Conservation (phyloP, 2,113 vertebrate species). For the Oostethus manadensis region DNA sequence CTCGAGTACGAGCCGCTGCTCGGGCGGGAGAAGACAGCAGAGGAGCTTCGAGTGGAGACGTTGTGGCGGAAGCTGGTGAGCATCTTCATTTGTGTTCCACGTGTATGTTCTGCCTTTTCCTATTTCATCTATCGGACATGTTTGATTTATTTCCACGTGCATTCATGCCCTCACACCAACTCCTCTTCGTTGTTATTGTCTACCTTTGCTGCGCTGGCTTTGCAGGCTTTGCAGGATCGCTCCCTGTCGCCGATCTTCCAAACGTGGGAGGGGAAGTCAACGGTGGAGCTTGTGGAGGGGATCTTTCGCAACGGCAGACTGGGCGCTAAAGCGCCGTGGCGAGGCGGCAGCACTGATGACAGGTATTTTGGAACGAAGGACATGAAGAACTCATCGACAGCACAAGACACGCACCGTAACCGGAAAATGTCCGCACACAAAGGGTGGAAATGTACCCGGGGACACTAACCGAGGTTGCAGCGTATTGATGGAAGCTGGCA, state of each 20-base stretch:
- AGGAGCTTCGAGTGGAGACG: constrained; percentile 79
- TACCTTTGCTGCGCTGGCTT: neutral
- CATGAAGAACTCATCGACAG: no score
- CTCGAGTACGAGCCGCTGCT: constrained; percentile 52
- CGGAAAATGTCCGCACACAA: no score
- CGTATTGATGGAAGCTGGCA: no score
- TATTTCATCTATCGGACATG: neutral
- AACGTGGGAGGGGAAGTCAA: constrained; percentile 80
- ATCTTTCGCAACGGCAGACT: constrained; percentile 73
- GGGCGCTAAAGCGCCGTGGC: constrained; percentile 44
- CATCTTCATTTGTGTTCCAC: neutral
- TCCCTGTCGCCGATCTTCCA: constrained; percentile 85
- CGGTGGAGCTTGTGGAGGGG: constrained; percentile 89
- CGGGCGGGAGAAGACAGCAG: constrained; percentile 69
- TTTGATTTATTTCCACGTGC: neutral
- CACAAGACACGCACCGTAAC: no score
- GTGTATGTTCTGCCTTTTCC: neutral
- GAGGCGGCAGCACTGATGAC: constrained; percentile 58
- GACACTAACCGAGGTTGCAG: no score
- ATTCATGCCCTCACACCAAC: neutral
- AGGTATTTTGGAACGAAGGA: constrained; percentile 30
- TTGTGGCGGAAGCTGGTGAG: constrained; percentile 80
- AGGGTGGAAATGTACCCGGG: no score
- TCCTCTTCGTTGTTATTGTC: neutral
- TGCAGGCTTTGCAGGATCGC: constrained; percentile 75